Evolutionary conservation across 2,113 vertebrate species (phyloP).

Genomic region (Tylochromis polylepis): DNA sequence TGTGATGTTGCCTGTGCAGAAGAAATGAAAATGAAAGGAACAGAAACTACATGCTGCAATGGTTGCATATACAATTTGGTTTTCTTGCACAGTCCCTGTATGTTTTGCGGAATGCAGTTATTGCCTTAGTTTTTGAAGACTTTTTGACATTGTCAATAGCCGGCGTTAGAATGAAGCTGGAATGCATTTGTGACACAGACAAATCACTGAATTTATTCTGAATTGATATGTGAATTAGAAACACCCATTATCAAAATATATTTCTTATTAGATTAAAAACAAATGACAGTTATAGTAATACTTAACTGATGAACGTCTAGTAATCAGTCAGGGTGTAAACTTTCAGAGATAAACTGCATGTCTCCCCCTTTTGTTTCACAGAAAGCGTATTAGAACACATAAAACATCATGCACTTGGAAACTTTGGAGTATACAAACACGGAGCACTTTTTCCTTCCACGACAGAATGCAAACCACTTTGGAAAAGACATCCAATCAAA

Average conservation of each 20-base stretch:
- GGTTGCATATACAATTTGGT: not conserved
- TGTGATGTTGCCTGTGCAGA: not conserved
- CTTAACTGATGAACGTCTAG: not conserved
- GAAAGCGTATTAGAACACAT: conserved; percentile 32
- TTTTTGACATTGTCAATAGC: not conserved
- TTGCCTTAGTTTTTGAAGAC: not conserved
- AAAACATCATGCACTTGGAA: conserved; percentile 64
- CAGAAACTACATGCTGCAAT: not conserved
- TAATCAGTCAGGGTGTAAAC: conserved; percentile 21
- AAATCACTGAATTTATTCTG: not conserved
- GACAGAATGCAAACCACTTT: conserved; percentile 72
- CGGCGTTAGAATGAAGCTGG: not conserved
- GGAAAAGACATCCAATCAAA: conserved; percentile 42
- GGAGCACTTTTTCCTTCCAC: conserved; percentile 37
- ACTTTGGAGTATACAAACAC: conserved; percentile 68
- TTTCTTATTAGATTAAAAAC: not conserved
- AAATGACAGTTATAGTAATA: not conserved
- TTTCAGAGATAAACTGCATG: not conserved
- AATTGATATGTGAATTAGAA: not conserved
- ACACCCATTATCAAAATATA: conserved; percentile 29
- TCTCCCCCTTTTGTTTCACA: not conserved
- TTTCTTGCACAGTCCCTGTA: not conserved
- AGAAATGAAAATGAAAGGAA: not conserved
- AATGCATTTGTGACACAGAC: not conserved
- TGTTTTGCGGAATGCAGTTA: not conserved